phyloP scores from a whole-genome alignment of 2,888 invertebrate species.

The Melikaiella ostensackeni region DNA sequence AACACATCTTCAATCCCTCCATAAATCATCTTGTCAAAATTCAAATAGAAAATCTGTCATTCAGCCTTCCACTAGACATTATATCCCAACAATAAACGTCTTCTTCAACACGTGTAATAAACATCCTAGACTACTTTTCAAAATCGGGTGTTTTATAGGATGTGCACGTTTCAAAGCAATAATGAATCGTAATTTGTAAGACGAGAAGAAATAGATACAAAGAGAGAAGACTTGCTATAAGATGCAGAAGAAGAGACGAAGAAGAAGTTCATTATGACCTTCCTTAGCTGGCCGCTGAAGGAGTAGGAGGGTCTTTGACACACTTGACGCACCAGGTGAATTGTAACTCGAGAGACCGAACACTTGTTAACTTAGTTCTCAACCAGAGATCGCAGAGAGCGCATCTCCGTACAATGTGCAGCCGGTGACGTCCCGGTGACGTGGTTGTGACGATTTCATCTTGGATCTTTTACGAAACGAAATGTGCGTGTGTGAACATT shows the following conservation, averaged over 20 bases:
- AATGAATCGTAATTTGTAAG: conserved; percentile 1
- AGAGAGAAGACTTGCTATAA: conserved; percentile 43
- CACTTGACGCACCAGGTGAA: conserved; percentile 74
- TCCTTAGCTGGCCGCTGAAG: conserved; percentile 67
- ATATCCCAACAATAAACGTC: not conserved
- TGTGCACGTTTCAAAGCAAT: not conserved
- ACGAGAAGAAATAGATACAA: conserved; percentile 29
- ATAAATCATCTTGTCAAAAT: no score
- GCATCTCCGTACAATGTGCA: conserved; percentile 61
- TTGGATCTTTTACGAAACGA: conserved; percentile 41
- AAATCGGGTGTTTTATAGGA: conserved; percentile 15
- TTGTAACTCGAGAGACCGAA: conserved; percentile 67
- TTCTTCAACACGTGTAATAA: not conserved
- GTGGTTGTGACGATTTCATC: conserved; percentile 37
- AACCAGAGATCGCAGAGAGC: conserved; percentile 71
- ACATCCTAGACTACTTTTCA: not conserved
- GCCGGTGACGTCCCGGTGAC: conserved; percentile 53
- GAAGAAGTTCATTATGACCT: conserved; percentile 74
- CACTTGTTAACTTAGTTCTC: conserved; percentile 73
- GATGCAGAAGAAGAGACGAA: conserved; percentile 38
- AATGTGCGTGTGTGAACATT: conserved; percentile 40
- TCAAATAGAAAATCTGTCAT: no score
- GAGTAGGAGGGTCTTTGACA: conserved; percentile 77
- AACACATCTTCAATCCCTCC: no score
- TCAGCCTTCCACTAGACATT: no score